A percentile compares a stretch with the other conserved stretches of the same genome.
Evolutionary conservation across 2,113 vertebrate genomes (phyloP).

Genomic region (Meleagris gallopavo): DNA sequence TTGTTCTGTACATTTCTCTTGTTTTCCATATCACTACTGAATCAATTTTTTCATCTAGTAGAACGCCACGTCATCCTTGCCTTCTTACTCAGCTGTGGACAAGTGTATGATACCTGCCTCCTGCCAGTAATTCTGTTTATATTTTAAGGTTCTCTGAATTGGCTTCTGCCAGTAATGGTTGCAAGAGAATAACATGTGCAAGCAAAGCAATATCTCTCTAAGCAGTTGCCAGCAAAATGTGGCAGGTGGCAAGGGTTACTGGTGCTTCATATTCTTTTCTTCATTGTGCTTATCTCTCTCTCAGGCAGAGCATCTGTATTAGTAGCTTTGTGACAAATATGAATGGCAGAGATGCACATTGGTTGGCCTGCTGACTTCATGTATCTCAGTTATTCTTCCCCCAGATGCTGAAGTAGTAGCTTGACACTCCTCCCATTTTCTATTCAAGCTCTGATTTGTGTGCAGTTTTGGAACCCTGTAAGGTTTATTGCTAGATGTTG

Average conservation of each 20-base stretch:
- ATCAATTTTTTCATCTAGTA: neutral
- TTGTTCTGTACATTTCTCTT: neutral
- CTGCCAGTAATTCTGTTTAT: neutral
- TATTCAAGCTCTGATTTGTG: neutral
- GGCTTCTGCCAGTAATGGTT: neutral
- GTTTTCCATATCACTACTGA: neutral
- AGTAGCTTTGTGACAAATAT: neutral
- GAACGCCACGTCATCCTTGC: neutral
- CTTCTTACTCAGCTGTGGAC: neutral
- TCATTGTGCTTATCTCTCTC: neutral
- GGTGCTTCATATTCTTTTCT: neutral
- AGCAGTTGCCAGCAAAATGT: neutral
- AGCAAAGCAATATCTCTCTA: neutral
- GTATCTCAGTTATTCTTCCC: neutral
- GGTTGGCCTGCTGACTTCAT: neutral
- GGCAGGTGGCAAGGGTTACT: neutral
- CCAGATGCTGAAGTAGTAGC: neutral
- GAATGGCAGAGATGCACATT: accelerated
- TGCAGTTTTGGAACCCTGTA: neutral
- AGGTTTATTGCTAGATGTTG: neutral
- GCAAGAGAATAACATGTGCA: neutral
- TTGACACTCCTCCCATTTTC: neutral
- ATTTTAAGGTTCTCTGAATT: neutral
- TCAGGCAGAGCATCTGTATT: neutral
- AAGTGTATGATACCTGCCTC: neutral